A percentile compares a stretch with the other conserved stretches of the same genome.
These are phyloP conservation scores for Lineus longissimus DNA, from an alignment of 1,140 invertebrate species.

Conservation along the genomic window DNA sequence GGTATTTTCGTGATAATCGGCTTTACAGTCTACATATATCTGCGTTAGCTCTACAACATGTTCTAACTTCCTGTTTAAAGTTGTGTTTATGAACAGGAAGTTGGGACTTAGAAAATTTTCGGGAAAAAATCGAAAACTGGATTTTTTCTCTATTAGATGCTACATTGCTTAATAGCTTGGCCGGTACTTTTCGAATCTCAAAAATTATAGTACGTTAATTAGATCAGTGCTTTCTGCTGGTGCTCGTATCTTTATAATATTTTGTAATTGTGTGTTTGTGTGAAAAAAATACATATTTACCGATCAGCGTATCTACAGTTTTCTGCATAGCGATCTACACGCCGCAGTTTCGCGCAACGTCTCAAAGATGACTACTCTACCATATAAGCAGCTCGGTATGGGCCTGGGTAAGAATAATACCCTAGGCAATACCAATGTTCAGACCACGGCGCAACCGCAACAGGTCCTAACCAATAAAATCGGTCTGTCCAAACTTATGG, in stretches of 20 bases:
- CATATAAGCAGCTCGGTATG: constrained; percentile 6
- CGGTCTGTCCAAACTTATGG: constrained; percentile 3
- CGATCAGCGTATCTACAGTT: not conserved
- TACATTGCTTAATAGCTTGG: too few species aligned
- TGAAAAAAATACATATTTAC: not conserved
- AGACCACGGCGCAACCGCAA: not conserved
- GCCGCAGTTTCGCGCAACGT: too few species aligned
- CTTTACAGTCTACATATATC: not conserved
- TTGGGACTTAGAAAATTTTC: too few species aligned
- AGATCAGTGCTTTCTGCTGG: not conserved
- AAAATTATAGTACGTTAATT: not conserved
- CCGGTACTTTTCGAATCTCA: not conserved
- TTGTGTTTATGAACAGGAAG: too few species aligned
- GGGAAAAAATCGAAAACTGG: too few species aligned
- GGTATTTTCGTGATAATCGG: constrained; percentile 1
- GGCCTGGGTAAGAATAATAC: constrained; percentile 5
- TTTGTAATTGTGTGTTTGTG: not conserved
- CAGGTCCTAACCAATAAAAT: not conserved
- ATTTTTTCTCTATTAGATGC: too few species aligned
- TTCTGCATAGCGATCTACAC: not conserved
- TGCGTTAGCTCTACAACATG: too few species aligned
- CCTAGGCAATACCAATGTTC: constrained; percentile 5
- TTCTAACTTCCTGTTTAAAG: too few species aligned
- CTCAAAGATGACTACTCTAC: not conserved
- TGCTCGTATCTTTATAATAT: not conserved